Percentiles rank a stretch among this genome's conserved stretches.
Evolutionary conservation across 2,797 vertebrate species (phyloP).

Genomic region (Falco concolor): DNA sequence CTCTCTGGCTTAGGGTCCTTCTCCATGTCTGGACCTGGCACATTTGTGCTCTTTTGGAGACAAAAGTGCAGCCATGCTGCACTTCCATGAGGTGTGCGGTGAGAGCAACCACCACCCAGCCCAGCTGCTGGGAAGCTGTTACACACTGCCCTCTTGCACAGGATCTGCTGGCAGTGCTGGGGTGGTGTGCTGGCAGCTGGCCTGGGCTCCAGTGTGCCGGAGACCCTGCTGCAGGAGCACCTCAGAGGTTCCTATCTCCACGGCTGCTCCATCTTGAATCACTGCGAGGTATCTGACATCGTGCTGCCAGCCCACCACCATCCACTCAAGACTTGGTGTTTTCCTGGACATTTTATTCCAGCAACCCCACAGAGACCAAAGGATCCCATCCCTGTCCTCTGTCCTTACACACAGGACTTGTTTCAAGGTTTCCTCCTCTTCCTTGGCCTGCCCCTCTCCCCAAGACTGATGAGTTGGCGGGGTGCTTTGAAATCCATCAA

Average conservation of each 20-base stretch:
- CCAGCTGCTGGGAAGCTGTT: not conserved
- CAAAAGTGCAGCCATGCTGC: not conserved
- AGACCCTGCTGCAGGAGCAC: not conserved
- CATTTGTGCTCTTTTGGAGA: not conserved
- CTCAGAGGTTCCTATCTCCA: not conserved
- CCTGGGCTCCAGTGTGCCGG: not conserved
- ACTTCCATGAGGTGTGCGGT: not conserved
- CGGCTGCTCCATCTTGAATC: not conserved
- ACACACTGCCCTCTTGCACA: not conserved
- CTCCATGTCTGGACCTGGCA: not conserved
- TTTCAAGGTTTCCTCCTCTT: not conserved
- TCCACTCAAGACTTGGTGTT: not conserved
- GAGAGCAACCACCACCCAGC: not conserved
- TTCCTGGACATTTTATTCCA: not conserved
- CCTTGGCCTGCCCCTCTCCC: not conserved
- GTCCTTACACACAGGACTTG: rapidly evolving
- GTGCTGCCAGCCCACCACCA: rapidly evolving
- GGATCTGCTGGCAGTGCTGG: not conserved
- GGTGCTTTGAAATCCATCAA: not conserved
- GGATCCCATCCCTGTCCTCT: not conserved
- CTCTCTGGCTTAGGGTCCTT: not conserved
- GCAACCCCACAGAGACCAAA: not conserved
- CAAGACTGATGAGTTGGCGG: not conserved
- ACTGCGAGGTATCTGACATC: not conserved
- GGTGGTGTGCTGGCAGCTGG: not conserved